Conservation (phyloP, 2,113 vertebrate species). For the Synodontis membranacea region DNA sequence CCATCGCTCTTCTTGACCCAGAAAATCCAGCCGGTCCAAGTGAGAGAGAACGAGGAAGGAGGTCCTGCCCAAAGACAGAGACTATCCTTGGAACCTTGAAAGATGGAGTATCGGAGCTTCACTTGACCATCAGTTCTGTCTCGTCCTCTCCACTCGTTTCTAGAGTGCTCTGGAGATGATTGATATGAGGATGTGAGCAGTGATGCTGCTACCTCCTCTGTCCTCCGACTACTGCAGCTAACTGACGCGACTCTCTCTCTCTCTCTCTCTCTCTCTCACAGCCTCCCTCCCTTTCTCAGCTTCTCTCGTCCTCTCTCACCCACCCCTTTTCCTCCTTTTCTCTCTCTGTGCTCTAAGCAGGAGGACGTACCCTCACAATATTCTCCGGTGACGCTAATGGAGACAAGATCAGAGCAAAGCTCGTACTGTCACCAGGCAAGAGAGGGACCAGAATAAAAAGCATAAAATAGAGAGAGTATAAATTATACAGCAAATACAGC, state of each 20-base stretch:
- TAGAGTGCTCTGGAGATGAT: slow-evolving; percentile 28
- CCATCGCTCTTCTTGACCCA: slow-evolving; percentile 78
- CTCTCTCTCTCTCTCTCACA: slow-evolving; percentile 15
- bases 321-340: slow-evolving; percentile 24
- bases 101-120: slow-evolving; percentile 45
- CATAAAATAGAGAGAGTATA: slow-evolving; percentile 44
- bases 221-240: slow-evolving; percentile 72
- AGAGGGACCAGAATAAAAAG: slow-evolving; percentile 48
- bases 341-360: slow-evolving; percentile 37
- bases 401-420: slow-evolving; percentile 44
- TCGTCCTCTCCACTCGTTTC: slow-evolving; percentile 23
- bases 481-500: neutral
- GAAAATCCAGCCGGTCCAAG: slow-evolving; percentile 63
- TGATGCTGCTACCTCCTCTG: slow-evolving; percentile 64
- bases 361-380: slow-evolving; percentile 46
- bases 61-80: slow-evolving; percentile 23
- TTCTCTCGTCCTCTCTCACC: slow-evolving; percentile 34
- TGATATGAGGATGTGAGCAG: slow-evolving; percentile 42
- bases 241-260: slow-evolving; percentile 67
- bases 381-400: slow-evolving; percentile 42
- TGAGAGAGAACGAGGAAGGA: slow-evolving; percentile 36
- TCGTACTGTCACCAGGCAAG: slow-evolving; percentile 35
- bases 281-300: slow-evolving; percentile 49
- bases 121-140: slow-evolving; percentile 1
- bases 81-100: slow-evolving; percentile 51